Percentiles rank a stretch among this genome's conserved stretches.
phyloP scores from a whole-genome alignment of 2,797 vertebrate species.

The Lagodon rhomboides region DNA sequence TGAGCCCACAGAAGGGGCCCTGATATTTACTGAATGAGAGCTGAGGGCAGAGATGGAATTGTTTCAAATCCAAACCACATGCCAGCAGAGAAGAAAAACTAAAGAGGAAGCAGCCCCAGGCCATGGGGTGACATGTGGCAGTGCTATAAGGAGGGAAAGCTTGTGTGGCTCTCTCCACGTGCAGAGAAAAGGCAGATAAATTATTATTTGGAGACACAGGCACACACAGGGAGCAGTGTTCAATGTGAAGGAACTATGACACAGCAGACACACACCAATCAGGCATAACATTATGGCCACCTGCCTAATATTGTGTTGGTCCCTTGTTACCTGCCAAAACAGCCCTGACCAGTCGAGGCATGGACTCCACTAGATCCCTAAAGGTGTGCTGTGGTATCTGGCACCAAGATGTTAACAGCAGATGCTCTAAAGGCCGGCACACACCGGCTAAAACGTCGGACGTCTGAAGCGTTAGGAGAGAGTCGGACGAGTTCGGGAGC shows the following conservation, averaged over 20 bases:
- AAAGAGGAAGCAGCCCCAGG: conserved; percentile 10
- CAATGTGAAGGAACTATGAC: background rate
- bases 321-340: too few species aligned
- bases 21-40: conserved; percentile 47
- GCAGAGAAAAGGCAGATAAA: conserved; percentile 17
- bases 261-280: too few species aligned
- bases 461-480: too few species aligned
- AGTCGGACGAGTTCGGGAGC: too few species aligned
- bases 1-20: conserved; percentile 46
- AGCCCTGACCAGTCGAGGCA: too few species aligned
- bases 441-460: too few species aligned
- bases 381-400: too few species aligned
- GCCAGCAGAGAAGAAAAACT: conserved; percentile 19
- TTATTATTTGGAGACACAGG: background rate
- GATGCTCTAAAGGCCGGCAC: too few species aligned
- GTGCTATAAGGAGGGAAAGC: background rate
- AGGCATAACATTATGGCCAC: too few species aligned
- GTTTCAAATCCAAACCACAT: conserved; percentile 43
- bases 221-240: background rate
- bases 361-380: too few species aligned
- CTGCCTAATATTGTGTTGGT: too few species aligned
- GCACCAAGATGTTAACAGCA: too few species aligned
- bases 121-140: background rate
- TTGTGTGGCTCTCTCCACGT: conserved; percentile 5
- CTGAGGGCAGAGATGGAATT: conserved; percentile 46